Evolutionary conservation across 2,888 invertebrate species (phyloP).

Genomic region (Archaeoteleia sp.): DNA sequence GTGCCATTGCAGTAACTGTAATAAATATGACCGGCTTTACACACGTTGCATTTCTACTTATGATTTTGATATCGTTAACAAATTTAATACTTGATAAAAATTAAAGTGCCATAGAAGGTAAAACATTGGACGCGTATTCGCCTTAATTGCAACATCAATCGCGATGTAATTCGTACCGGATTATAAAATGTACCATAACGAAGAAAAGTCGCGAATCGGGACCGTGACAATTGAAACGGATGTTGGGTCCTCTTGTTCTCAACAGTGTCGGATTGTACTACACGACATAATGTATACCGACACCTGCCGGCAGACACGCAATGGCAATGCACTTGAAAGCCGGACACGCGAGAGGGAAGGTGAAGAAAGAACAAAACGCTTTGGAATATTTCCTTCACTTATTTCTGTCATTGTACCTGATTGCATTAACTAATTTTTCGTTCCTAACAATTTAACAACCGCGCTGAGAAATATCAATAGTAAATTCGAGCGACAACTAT

Average conservation of each 20-base stretch:
- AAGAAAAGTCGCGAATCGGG: slow-evolving; percentile 20
- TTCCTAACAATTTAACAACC: no score
- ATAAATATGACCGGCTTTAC: no score
- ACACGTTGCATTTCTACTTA: no score
- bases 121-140: no score
- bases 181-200: neutral
- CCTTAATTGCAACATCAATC: neutral
- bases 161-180: neutral
- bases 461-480: no score
- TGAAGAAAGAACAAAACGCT: slow-evolving; percentile 36
- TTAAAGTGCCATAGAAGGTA: neutral
- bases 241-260: slow-evolving; percentile 27
- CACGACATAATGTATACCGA: slow-evolving; percentile 42
- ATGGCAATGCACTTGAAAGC: slow-evolving; percentile 34
- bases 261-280: slow-evolving; percentile 25
- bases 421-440: no score
- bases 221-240: slow-evolving; percentile 39
- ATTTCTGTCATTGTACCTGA: neutral
- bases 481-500: no score
- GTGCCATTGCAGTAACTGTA: no score
- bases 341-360: slow-evolving; percentile 36
- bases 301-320: slow-evolving; percentile 35
- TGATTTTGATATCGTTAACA: no score
- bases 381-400: slow-evolving; percentile 5
- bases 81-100: no score